Base-by-base conservation (phyloP, 2,888 invertebrate genomes). In the Oligia fasciuncula region DNA sequence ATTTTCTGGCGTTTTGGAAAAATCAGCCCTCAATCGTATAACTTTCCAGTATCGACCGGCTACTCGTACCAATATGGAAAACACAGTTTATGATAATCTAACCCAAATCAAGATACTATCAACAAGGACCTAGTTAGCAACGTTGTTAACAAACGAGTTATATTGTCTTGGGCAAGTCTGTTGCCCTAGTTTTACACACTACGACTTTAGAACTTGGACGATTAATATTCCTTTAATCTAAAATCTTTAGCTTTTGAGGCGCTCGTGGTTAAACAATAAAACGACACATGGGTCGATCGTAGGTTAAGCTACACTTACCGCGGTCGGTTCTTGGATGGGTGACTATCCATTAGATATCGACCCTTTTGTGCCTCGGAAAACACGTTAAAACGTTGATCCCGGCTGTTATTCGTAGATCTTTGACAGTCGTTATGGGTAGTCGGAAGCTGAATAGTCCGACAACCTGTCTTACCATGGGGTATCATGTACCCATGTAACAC, bases 171-270 rank as follows among this genome's bases (percentile, higher is more conserved):
- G n/a, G 6, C 43, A 73, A 73, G 67, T 68, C 43, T 57, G 29
- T 23, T 66, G 49, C 23, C 69, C 70, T 68, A 80, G 73, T 73
- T 80, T 63, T 29, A 68, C 14, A 35, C 66, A 71, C 23, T 14
- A 43, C 71, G 5, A 79, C 69, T 54, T 66, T 67, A 49, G 49
- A 62, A 43, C 54, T 49, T 1, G 29, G 51, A 49, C 62, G 35
- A 84, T 79, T 79, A 71, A 74, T 83, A 57, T 54, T 8, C 43
- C 51, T 63, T 43, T 73, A 46, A 74, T 73, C 51, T 49, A n/a
- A 62, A 65, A 84, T 72, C 57, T 60, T 76, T n/a, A 57, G 23
- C 23, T 57, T 57, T 54, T n/a, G 23, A 23, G 9, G 11, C 9
- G 57, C 11, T 57, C 23, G 11, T n/a, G 23, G 11, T 13, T 4